Percentiles rank a stretch among this genome's conserved stretches.
Evolutionary conservation across 2,888 invertebrate species (phyloP).

Genomic region (Allacma fusca): DNA sequence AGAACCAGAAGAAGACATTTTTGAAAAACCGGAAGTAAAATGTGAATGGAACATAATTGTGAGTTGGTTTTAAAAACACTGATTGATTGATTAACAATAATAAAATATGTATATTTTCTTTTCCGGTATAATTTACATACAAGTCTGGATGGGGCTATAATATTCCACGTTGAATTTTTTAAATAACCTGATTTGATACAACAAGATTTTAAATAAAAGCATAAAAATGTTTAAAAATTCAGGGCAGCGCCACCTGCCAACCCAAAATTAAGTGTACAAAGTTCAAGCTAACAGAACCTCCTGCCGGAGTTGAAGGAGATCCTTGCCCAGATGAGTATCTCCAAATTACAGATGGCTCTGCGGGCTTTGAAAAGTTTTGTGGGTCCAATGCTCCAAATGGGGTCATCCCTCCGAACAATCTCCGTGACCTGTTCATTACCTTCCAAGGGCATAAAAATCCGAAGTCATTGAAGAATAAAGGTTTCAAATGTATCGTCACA

Average conservation of each 20-base stretch:
- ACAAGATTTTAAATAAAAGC: neutral
- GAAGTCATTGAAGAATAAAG: constrained; percentile 5
- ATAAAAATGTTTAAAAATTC: no score
- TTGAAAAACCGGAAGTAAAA: neutral
- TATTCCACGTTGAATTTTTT: no score
- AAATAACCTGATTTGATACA: neutral
- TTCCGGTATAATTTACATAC: no score
- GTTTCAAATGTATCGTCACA: constrained; percentile 49
- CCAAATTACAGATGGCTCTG: constrained; percentile 53
- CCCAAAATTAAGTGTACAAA: constrained; percentile 21
- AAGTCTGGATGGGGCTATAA: no score
- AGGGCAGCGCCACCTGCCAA: constrained; percentile 25
- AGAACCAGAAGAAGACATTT: neutral
- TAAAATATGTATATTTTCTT: neutral
- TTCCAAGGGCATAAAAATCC: constrained; percentile 29
- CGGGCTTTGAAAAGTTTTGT: constrained; percentile 51
- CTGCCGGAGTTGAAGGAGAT: constrained; percentile 23
- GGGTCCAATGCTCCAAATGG: constrained; percentile 39
- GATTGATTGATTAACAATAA: neutral
- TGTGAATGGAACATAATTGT: constrained; percentile 34
- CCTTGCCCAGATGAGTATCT: constrained; percentile 50
- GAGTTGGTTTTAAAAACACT: neutral
- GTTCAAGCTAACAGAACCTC: constrained; percentile 5
- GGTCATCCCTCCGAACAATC: constrained; percentile 45
- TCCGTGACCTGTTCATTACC: constrained; percentile 52